These are phyloP conservation scores for Tragopan temminckii DNA, from an alignment of 2,797 vertebrate species.

Conservation along the genomic window DNA sequence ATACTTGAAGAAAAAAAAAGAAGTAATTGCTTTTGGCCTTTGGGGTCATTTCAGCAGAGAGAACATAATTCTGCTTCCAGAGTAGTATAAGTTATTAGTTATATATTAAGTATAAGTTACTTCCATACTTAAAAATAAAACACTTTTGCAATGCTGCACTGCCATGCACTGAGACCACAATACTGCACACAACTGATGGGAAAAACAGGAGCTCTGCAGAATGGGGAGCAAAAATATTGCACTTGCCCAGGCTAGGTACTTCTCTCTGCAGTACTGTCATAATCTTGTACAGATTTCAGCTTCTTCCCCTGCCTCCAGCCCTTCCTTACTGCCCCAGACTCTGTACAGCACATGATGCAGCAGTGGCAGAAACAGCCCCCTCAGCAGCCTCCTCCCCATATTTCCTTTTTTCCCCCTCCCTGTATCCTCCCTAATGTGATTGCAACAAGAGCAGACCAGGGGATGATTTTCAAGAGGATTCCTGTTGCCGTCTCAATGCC, in stretches of 20 bases:
- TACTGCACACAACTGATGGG: background rate
- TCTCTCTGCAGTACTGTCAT: background rate
- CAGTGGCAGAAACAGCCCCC: background rate
- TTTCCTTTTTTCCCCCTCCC: background rate
- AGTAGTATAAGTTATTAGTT: background rate
- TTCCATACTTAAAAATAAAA: background rate
- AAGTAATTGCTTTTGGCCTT: background rate
- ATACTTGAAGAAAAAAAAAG: background rate
- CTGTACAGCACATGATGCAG: background rate
- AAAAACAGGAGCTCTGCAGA: background rate
- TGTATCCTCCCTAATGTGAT: background rate
- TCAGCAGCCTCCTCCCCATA: background rate
- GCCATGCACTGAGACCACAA: background rate
- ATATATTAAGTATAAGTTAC: background rate
- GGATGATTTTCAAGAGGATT: constrained; percentile 22
- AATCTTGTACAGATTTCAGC: background rate
- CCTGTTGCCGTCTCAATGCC: background rate
- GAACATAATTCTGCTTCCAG: background rate
- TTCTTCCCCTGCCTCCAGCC: background rate
- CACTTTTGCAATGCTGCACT: background rate
- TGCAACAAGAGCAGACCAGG: background rate
- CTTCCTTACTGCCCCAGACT: background rate
- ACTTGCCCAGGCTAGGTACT: background rate
- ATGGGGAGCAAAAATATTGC: background rate
- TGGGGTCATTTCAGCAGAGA: background rate